Evolutionary conservation across 2,797 vertebrate species (phyloP).

Genomic region (Acanthurus leucopareius): DNA sequence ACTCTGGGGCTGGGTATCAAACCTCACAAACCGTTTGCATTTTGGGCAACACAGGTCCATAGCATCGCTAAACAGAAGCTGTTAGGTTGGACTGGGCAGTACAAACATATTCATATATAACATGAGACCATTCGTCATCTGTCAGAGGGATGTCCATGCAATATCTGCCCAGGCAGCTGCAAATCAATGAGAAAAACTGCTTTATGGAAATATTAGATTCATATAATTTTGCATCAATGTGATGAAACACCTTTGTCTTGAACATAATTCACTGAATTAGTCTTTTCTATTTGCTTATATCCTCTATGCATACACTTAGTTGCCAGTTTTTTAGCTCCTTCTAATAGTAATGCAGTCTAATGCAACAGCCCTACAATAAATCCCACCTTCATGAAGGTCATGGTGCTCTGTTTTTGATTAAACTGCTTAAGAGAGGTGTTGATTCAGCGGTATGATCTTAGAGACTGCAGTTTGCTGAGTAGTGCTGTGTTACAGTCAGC

Average conservation of each 20-base stretch:
- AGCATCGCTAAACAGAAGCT: too few species aligned
- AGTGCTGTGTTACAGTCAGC: too few species aligned
- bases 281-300: background rate
- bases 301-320: too few species aligned
- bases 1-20: constrained; percentile 58
- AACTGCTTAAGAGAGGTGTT: too few species aligned
- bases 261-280: constrained; percentile 67
- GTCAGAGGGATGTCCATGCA: background rate
- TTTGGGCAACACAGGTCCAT: background rate
- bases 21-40: background rate
- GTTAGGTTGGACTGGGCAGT: too few species aligned
- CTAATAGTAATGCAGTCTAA: background rate
- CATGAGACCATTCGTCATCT: background rate
- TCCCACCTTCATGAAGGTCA: background rate
- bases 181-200: constrained; percentile 19
- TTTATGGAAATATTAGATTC: constrained; percentile 33
- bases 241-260: constrained; percentile 53
- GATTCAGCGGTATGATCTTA: too few species aligned
- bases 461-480: too few species aligned
- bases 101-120: background rate
- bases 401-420: background rate
- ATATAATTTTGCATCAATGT: constrained; percentile 69
- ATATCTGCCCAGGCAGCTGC: constrained; percentile 1
- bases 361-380: background rate
- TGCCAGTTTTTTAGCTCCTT: too few species aligned